Percentiles rank a stretch among this genome's conserved stretches.
Evolutionary conservation across 2,888 invertebrate genomes (phyloP).

Genomic region (Nomada goodeniana): DNA sequence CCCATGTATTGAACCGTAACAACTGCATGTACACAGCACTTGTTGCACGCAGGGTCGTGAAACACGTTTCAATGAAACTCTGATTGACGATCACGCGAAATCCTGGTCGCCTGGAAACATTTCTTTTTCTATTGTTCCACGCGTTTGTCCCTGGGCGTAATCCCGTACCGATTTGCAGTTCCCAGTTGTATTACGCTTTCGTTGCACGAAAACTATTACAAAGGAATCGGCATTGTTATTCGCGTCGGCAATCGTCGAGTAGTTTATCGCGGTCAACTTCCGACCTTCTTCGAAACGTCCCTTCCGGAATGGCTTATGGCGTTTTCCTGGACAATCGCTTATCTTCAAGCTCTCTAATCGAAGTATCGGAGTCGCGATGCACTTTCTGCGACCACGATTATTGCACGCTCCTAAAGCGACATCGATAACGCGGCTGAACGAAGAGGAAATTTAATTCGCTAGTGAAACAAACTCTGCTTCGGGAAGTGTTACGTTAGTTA

Average conservation of each 20-base stretch:
- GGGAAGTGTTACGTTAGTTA: not conserved
- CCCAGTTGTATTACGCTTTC: conserved; percentile 29
- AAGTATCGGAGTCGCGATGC: conserved; percentile 1
- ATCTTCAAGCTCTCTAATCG: conserved; percentile 18
- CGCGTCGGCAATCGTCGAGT: conserved; percentile 5
- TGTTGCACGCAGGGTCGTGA: conserved; percentile 23
- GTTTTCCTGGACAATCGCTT: conserved; percentile 11
- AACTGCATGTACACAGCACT: not conserved
- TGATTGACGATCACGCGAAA: not conserved
- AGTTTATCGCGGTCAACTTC: conserved; percentile 47
- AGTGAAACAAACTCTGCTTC: not conserved
- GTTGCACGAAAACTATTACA: conserved; percentile 3
- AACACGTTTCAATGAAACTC: conserved; percentile 1
- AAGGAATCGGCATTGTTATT: conserved; percentile 12
- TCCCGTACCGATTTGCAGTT: conserved; percentile 1
- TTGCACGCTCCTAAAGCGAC: not conserved
- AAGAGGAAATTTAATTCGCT: not conserved
- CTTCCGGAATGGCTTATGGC: not conserved
- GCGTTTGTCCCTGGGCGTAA: conserved; percentile 18
- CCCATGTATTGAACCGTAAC: not conserved
- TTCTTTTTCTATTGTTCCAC: not conserved
- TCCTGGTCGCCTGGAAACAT: not conserved
- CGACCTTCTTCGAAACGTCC: conserved; percentile 48
- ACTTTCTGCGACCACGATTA: not conserved
- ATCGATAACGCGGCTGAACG: too few species aligned